These are phyloP conservation scores for Zoroaster sp. DNA, from an alignment of 53 echinoderm and acorn worm species.

Conservation along the genomic window DNA sequence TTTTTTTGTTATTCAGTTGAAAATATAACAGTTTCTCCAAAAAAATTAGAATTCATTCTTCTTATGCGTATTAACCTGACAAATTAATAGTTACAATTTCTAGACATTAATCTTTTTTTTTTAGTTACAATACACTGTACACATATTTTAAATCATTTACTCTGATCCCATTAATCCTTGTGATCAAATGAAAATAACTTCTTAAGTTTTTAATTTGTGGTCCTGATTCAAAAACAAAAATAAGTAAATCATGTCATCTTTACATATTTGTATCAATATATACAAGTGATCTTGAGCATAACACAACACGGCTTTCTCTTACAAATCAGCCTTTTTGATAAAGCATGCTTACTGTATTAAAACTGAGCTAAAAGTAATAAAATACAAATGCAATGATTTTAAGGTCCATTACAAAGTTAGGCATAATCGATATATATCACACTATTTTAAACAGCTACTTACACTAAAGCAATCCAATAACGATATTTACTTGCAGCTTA, in stretches of 20 bases:
- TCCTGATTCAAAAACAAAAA: constrained; percentile 44
- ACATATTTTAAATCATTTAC: neutral
- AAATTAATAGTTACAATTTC: constrained; percentile 38
- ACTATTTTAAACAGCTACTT: neutral
- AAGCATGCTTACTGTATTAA: constrained; percentile 47
- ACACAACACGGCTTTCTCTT: too few species aligned
- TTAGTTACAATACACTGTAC: constrained; percentile 50
- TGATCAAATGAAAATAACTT: constrained; percentile 46
- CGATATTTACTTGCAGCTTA: neutral
- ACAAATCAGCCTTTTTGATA: neutral
- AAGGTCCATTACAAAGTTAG: constrained; percentile 12
- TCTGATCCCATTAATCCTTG: neutral
- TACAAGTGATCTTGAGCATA: constrained; percentile 37
- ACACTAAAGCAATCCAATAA: neutral
- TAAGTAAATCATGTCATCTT: constrained; percentile 41
- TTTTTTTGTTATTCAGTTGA: constrained; percentile 8
- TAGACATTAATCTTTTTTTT: constrained; percentile 5
- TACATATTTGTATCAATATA: constrained; percentile 42
- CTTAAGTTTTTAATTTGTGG: constrained; percentile 38
- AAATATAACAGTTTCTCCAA: constrained; percentile 43
- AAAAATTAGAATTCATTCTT: constrained; percentile 42
- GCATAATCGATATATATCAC: constrained; percentile 23
- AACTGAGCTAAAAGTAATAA: neutral
- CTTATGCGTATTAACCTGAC: constrained; percentile 21
- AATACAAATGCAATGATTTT: constrained; percentile 18